phyloP scores from a whole-genome alignment of 1,140 invertebrate species.

The Drosophila orosa region DNA sequence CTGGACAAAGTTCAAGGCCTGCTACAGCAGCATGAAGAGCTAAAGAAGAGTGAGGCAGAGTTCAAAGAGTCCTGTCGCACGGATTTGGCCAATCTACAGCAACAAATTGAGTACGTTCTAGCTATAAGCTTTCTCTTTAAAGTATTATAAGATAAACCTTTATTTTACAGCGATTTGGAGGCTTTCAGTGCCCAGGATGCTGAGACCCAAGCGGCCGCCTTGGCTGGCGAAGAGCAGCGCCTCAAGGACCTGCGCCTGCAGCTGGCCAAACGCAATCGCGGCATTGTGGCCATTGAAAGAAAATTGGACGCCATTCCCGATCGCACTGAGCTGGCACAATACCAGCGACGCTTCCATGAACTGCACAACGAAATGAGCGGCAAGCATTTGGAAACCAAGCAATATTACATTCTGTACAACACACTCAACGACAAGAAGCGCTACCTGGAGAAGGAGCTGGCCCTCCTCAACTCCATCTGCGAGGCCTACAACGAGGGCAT shows the following conservation, averaged over 20 bases:
- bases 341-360: slow-evolving; percentile 97
- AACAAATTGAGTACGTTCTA: slow-evolving; percentile 85
- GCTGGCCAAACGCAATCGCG: slow-evolving; percentile 92
- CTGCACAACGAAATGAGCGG: slow-evolving; percentile 97
- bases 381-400: slow-evolving; percentile 98
- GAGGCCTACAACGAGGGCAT: slow-evolving; percentile 95
- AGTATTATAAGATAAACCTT: not conserved
- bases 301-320: slow-evolving; percentile 96
- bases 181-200: slow-evolving; percentile 84
- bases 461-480: slow-evolving; percentile 96
- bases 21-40: slow-evolving; percentile 89
- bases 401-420: slow-evolving; percentile 98
- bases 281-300: slow-evolving; percentile 90
- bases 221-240: slow-evolving; percentile 86
- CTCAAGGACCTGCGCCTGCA: slow-evolving; percentile 85
- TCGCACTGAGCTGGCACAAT: slow-evolving; percentile 96
- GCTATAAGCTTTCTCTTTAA: not conserved
- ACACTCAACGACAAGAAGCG: slow-evolving; percentile 96
- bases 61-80: slow-evolving; percentile 91
- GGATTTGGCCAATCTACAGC: slow-evolving; percentile 87
- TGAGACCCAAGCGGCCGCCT: slow-evolving; percentile 85
- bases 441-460: slow-evolving; percentile 96
- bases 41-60: slow-evolving; percentile 90
- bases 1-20: slow-evolving; percentile 88
- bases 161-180: slow-evolving; percentile 85